These are phyloP conservation scores for Sternarchorhynchus goeldii DNA, from an alignment of 2,797 vertebrate species.

Conservation along the genomic window DNA sequence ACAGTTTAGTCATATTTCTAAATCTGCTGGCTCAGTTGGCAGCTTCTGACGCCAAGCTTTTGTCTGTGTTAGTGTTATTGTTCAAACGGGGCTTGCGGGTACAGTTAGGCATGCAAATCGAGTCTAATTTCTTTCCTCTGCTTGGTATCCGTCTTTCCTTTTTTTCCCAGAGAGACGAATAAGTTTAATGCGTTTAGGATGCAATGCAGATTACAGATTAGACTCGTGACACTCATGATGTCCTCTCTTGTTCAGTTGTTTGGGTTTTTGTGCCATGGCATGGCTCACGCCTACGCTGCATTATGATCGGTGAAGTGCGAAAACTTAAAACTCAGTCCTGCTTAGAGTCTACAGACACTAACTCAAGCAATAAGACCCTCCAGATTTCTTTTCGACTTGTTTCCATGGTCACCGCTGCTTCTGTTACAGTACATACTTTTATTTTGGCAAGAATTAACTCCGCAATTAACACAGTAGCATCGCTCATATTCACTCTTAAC, in stretches of 20 bases:
- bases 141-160: conserved; percentile 2
- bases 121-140: conserved; percentile 10
- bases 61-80: conserved; percentile 51
- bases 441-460: conserved; percentile 43
- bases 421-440: conserved; percentile 35
- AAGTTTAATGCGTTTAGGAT: conserved; percentile 2
- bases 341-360: conserved; percentile 27
- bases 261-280: background rate
- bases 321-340: background rate
- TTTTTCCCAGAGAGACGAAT: conserved; percentile 20
- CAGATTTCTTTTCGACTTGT: conserved; percentile 48
- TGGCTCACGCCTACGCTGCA: background rate
- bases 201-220: conserved; percentile 22
- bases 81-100: conserved; percentile 41
- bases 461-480: conserved; percentile 40
- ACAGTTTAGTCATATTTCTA: conserved; percentile 44
- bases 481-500: conserved; percentile 13
- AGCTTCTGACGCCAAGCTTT: conserved; percentile 30
- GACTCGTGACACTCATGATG: conserved; percentile 4
- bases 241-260: background rate
- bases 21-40: conserved; percentile 42
- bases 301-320: background rate
- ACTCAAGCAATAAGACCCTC: conserved; percentile 31
- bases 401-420: conserved; percentile 56
- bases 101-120: conserved; percentile 47